Evolutionary conservation across 2,113 vertebrate species (phyloP), one percentile per base, ranked within the genome.

Genomic region (Sula dactylatra): DNA sequence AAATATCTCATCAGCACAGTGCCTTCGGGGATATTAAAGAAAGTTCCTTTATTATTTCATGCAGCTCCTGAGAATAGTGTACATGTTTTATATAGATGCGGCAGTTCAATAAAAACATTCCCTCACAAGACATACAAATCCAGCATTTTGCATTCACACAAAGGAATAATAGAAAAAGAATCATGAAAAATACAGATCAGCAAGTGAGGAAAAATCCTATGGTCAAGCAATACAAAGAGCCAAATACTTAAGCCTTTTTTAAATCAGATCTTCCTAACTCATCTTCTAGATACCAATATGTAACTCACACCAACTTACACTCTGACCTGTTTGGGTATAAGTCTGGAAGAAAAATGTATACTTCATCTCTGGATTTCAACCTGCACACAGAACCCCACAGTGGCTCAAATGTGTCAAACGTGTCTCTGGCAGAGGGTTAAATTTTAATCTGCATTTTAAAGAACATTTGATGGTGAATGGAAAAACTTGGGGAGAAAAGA

Each of bases 1-100:
- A 94, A 92, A 52, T 82, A 59, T 84, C 21, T 82, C 72, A 65
- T 88, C 82, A 82, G 71, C 65, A 69, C 47, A 82, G 26, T 54
- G 62, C 77, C 89, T 96, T 91, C 0, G 0, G 83, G 78, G 45
- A 84, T 79, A 74, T 62, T 95, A 76, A 85, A 82, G 59, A 78
- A 85, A 90, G 52, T 62, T 95, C 16, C 40, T 73, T 86, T 87
- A 67, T 90, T 91, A 76, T 95, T 93, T 93, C 82, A 92, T n/a
- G 40, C 32, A 2, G 47, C 73, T 79, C 79, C 59, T 80, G 90
- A 95, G 82, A 91, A 45, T 24, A 93, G 59, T 8, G 2, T 91
- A 49, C 22, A 4, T 69, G 22, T 80, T 93, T 94, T 72, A 54
- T 76, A 80, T 83, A 86, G 31, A 93, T 67, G 42, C 3, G 1